phyloP scores from a whole-genome alignment of 1,140 invertebrate species.

The Zaprionus camerounensis region DNA sequence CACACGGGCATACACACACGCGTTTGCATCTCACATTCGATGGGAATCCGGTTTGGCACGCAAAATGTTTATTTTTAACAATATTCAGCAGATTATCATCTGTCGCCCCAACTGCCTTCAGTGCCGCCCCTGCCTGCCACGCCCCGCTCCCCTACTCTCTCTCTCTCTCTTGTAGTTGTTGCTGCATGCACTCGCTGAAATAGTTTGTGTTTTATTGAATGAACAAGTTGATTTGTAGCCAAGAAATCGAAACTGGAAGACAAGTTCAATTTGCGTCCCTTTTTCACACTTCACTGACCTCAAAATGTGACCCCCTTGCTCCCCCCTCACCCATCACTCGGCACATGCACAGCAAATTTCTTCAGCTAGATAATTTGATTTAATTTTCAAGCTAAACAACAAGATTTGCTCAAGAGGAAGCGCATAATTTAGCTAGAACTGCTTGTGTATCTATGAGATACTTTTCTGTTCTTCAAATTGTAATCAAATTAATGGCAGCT shows the following conservation, averaged over 20 bases:
- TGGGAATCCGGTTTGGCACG: slow-evolving; percentile 69
- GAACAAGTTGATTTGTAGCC: slow-evolving; percentile 62
- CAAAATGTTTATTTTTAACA: slow-evolving; percentile 75
- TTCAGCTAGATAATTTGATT: slow-evolving; percentile 30
- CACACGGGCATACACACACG: neutral
- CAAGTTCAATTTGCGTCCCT: neutral
- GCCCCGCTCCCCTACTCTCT: neutral
- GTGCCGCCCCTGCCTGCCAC: slow-evolving; percentile 19
- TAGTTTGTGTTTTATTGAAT: slow-evolving; percentile 48
- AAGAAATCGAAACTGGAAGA: slow-evolving; percentile 34
- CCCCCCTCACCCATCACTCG: too few species aligned
- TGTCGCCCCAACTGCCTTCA: slow-evolving; percentile 46
- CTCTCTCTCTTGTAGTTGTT: neutral
- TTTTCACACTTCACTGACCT: neutral
- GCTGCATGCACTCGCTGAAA: slow-evolving; percentile 36
- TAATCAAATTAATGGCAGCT: slow-evolving; percentile 55
- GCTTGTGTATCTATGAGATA: slow-evolving; percentile 44
- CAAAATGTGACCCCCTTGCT: neutral
- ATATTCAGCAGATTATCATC: slow-evolving; percentile 75
- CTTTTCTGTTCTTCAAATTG: slow-evolving; percentile 38
- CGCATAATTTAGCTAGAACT: slow-evolving; percentile 41
- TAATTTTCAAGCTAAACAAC: slow-evolving; percentile 22
- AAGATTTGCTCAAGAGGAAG: slow-evolving; percentile 33
- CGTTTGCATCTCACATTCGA: neutral
- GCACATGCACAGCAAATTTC: slow-evolving; percentile 12